Evolutionary conservation across 1,140 invertebrate species (phyloP).

Genomic region (Caenorhabditis tropicalis): DNA sequence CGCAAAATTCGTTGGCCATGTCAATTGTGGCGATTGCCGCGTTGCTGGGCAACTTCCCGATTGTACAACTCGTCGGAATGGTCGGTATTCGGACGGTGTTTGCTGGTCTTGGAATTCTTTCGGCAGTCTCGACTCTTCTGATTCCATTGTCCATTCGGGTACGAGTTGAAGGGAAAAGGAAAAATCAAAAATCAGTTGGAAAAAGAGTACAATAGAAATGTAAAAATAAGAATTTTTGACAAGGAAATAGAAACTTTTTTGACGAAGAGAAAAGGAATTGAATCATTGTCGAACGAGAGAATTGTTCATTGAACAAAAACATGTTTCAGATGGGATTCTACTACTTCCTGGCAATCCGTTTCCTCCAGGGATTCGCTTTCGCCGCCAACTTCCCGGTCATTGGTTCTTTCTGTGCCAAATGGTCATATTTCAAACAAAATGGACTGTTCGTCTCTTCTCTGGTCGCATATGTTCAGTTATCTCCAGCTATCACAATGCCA

Average conservation of each 20-base stretch:
- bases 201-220: not conserved
- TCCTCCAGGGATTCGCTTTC: slow-evolving; percentile 63
- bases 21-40: slow-evolving; percentile 61
- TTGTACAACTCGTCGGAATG: slow-evolving; percentile 57
- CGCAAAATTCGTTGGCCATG: slow-evolving; percentile 53
- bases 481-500: slow-evolving; percentile 67
- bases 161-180: not conserved
- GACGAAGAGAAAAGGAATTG: not conserved
- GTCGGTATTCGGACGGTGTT: slow-evolving; percentile 63
- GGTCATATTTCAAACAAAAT: slow-evolving; percentile 64
- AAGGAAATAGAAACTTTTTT: not conserved
- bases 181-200: not conserved
- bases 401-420: slow-evolving; percentile 61
- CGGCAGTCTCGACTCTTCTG: slow-evolving; percentile 57
- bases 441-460: slow-evolving; percentile 62
- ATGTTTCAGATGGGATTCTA: slow-evolving; percentile 58
- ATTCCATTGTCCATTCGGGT: slow-evolving; percentile 58
- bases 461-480: slow-evolving; percentile 64
- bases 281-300: no score
- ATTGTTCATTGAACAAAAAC: no score
- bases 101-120: slow-evolving; percentile 58
- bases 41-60: slow-evolving; percentile 60
- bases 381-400: slow-evolving; percentile 66
- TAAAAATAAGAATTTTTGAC: not conserved
- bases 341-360: slow-evolving; percentile 54